phyloP scores from a whole-genome alignment of 2,113 vertebrate genomes.

The Thamnaconus septentrionalis region DNA sequence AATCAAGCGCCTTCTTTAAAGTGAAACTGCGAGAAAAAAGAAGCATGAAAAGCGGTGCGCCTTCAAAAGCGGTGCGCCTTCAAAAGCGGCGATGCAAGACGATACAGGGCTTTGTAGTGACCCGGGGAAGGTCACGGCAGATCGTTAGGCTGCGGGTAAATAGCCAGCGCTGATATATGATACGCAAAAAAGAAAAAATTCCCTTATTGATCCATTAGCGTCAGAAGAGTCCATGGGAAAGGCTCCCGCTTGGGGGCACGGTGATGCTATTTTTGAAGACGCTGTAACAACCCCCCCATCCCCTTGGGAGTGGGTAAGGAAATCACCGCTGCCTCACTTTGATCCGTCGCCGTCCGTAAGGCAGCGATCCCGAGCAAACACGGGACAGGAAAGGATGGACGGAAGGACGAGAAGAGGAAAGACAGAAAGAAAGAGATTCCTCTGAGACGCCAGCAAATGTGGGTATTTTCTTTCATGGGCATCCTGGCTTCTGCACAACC shows the following conservation, averaged over 20 bases:
- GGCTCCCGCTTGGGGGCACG: not conserved
- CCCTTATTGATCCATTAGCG: slow-evolving; percentile 54
- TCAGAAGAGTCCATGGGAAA: slow-evolving; percentile 26
- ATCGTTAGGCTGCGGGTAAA: slow-evolving; percentile 49
- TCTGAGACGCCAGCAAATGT: slow-evolving; percentile 10
- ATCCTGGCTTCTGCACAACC: slow-evolving; percentile 4
- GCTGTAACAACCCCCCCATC: not conserved
- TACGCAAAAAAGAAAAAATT: slow-evolving; percentile 39
- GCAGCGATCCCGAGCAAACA: not conserved
- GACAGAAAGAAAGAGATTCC: not conserved
- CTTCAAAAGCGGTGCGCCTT: slow-evolving; percentile 16
- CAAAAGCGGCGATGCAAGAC: slow-evolving; percentile 38
- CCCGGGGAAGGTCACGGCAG: slow-evolving; percentile 23
- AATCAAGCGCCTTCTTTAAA: too few relatives aligned
- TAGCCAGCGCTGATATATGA: slow-evolving; percentile 25
- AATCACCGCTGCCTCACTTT: slow-evolving; percentile 3
- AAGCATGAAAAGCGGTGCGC: too few relatives aligned
- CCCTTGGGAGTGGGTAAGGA: slow-evolving; percentile 28
- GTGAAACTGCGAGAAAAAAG: too few relatives aligned
- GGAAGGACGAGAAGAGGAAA: not conserved
- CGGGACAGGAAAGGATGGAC: too few relatives aligned
- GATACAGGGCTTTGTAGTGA: slow-evolving; percentile 41
- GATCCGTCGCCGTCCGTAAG: slow-evolving; percentile 6
- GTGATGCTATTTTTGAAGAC: slow-evolving; percentile 29
- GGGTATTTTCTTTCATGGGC: slow-evolving; percentile 2